These are phyloP conservation scores for Drosophila erecta DNA, from an alignment of 1,140 invertebrate genomes.

Conservation along the genomic window DNA sequence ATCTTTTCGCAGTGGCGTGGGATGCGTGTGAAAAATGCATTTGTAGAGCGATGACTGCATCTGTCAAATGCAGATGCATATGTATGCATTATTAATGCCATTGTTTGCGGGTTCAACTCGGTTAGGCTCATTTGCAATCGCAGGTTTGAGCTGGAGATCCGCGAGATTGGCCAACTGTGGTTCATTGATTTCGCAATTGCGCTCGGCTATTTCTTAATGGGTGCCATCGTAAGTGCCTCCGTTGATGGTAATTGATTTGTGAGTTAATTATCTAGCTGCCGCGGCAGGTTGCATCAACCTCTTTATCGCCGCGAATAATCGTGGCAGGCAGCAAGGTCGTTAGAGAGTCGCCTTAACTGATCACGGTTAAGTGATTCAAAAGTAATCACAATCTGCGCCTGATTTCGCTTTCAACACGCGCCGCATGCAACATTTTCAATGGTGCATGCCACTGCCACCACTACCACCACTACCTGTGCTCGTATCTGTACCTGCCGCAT, in stretches of 20 bases:
- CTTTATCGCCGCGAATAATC: slow-evolving; percentile 56
- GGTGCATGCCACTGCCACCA: neutral
- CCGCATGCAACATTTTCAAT: slow-evolving; percentile 61
- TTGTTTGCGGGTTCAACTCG: slow-evolving; percentile 60
- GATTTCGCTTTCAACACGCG: slow-evolving; percentile 74
- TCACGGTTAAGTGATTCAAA: slow-evolving; percentile 54
- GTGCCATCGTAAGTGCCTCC: slow-evolving; percentile 21
- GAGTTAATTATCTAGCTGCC: slow-evolving; percentile 39
- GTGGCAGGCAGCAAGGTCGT: slow-evolving; percentile 62
- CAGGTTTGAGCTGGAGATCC: slow-evolving; percentile 12
- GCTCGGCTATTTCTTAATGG: slow-evolving; percentile 34
- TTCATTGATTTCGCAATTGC: slow-evolving; percentile 67
- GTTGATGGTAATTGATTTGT: slow-evolving; percentile 50
- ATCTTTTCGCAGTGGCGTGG: slow-evolving; percentile 39
- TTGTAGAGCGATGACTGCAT: slow-evolving; percentile 47
- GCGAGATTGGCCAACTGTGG: slow-evolving; percentile 25
- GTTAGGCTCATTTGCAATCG: slow-evolving; percentile 36
- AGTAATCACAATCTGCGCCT: slow-evolving; percentile 46
- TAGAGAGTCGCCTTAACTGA: slow-evolving; percentile 57
- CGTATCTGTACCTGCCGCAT: slow-evolving; percentile 3
- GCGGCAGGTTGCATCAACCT: slow-evolving; percentile 58
- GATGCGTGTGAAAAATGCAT: slow-evolving; percentile 69
- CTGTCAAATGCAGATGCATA: slow-evolving; percentile 39
- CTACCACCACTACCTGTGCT: neutral
- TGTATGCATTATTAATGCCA: slow-evolving; percentile 59